A percentile compares a stretch with the other conserved stretches of the same genome.
These are phyloP conservation scores for Linurgus olivaceus DNA, from an alignment of 2,797 vertebrate genomes.

Conservation along the genomic window DNA sequence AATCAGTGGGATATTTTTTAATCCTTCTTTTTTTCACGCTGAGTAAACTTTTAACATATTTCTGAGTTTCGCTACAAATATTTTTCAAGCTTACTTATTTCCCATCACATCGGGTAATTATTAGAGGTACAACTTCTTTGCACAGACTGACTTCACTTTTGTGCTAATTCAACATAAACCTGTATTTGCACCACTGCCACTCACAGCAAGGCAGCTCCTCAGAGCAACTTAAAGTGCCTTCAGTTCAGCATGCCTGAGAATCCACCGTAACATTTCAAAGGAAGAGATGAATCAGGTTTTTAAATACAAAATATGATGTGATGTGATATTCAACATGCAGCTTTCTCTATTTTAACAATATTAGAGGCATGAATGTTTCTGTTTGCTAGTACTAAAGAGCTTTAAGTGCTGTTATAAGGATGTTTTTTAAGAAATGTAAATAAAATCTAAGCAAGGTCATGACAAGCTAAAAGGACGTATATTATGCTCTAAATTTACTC, in stretches of 20 bases:
- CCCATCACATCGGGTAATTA: accelerated
- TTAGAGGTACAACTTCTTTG: background rate
- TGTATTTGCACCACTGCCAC: background rate
- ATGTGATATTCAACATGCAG: background rate
- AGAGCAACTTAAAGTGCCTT: accelerated
- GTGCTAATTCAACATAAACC: background rate
- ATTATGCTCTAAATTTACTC: background rate
- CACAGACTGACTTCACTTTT: background rate
- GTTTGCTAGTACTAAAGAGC: background rate
- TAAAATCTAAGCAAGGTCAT: background rate
- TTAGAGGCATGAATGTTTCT: background rate
- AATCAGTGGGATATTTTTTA: background rate
- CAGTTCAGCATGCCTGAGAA: background rate
- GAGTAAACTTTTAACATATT: background rate
- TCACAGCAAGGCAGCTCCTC: background rate
- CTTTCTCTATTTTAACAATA: background rate
- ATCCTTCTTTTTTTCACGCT: background rate
- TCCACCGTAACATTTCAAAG: background rate
- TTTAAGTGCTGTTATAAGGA: background rate
- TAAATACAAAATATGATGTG: background rate
- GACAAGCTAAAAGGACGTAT: background rate
- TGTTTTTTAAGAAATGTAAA: background rate
- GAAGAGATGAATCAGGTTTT: background rate
- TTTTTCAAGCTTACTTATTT: background rate
- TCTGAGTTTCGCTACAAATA: background rate